These are phyloP conservation scores for Phymatocera aterrima DNA, from an alignment of 2,888 invertebrate species.

Conservation along the genomic window DNA sequence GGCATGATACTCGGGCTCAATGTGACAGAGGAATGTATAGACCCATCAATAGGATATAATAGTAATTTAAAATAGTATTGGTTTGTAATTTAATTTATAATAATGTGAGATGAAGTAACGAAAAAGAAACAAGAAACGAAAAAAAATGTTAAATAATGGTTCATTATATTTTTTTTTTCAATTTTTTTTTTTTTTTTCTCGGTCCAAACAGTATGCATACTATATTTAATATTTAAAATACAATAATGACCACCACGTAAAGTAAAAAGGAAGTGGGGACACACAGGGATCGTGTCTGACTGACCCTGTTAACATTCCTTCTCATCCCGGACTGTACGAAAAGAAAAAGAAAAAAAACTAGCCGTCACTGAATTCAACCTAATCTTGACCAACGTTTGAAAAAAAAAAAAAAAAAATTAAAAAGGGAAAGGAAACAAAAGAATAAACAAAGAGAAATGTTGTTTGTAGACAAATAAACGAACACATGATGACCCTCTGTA, in stretches of 20 bases:
- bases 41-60: constrained; percentile 51
- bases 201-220: constrained; percentile 47
- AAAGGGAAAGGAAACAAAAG: background rate
- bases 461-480: constrained; percentile 22
- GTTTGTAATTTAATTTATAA: constrained; percentile 70
- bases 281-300: constrained; percentile 46
- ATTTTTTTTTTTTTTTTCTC: too few species aligned
- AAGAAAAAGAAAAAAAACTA: background rate
- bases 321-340: constrained; percentile 45
- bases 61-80: constrained; percentile 64
- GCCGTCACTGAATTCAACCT: constrained; percentile 35
- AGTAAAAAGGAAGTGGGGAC: constrained; percentile 44
- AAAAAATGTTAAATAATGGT: constrained; percentile 21
- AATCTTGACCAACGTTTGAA: constrained; percentile 30
- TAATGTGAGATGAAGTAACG: constrained; percentile 28
- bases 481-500: constrained; percentile 11
- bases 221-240: constrained; percentile 39
- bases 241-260: constrained; percentile 39
- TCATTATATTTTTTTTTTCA: constrained; percentile 22
- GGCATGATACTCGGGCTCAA: constrained; percentile 46
- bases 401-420: background rate
- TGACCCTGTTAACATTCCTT: constrained; percentile 46
- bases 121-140: constrained; percentile 21
- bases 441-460: too few species aligned
- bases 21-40: constrained; percentile 42